phyloP scores from a whole-genome alignment of 2,113 vertebrate species.

The Sylvicapra grimmia region DNA sequence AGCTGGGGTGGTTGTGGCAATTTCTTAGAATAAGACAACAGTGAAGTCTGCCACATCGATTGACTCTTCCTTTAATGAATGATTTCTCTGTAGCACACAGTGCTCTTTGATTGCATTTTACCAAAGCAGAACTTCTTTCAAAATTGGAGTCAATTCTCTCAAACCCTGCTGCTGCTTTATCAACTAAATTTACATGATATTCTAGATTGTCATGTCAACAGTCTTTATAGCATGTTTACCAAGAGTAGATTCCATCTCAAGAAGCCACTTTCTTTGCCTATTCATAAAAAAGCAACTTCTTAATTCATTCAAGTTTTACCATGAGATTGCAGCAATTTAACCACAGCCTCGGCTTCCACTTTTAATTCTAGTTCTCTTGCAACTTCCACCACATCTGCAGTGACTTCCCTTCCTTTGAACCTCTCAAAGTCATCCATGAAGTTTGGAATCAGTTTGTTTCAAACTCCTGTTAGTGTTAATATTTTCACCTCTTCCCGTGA shows the following conservation, averaged over 20 bases:
- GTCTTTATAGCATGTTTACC: background rate
- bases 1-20: background rate
- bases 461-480: background rate
- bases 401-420: background rate
- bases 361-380: background rate
- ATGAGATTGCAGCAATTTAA: background rate
- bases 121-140: background rate
- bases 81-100: background rate
- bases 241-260: too few species aligned
- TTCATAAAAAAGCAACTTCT: background rate
- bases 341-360: background rate
- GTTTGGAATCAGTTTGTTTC: background rate
- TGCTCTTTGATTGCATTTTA: background rate
- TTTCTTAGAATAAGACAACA: background rate
- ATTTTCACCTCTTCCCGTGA: background rate
- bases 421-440: background rate
- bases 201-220: background rate
- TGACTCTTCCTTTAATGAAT: background rate
- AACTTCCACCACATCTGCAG: background rate
- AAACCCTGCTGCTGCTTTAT: background rate
- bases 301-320: background rate
- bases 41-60: background rate
- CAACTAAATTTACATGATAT: background rate
- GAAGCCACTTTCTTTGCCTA: background rate
- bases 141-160: background rate